phyloP scores from a whole-genome alignment of 2,888 invertebrate species.

The Eupsilia transversa region DNA sequence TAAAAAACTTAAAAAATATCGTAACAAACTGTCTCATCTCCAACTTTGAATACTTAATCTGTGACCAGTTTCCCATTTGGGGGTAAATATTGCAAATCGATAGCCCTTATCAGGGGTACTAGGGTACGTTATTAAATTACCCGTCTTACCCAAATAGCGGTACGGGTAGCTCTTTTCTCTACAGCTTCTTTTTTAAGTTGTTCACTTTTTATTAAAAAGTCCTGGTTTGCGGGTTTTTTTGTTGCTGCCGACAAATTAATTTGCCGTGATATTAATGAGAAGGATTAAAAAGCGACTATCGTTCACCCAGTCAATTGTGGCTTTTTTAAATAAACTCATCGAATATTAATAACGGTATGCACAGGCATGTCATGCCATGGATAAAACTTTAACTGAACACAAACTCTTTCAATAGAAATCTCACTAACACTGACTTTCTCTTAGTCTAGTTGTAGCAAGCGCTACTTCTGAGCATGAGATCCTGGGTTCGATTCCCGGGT shows the following conservation, averaged over 20 bases:
- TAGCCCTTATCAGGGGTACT: slow-evolving; percentile 78
- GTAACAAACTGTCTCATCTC: slow-evolving; percentile 29
- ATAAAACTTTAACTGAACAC: background rate
- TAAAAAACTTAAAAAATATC: background rate
- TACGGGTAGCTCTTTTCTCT: slow-evolving; percentile 64
- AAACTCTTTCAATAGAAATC: background rate
- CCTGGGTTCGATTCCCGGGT: too few relatives aligned
- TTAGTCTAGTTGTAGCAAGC: too few relatives aligned
- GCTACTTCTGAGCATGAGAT: too few relatives aligned
- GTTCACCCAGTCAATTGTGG: background rate
- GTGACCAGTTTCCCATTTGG: slow-evolving; percentile 64
- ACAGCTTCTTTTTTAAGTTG: slow-evolving; percentile 24
- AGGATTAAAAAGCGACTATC: slow-evolving; percentile 4
- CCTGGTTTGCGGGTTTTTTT: slow-evolving; percentile 11
- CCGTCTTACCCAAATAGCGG: slow-evolving; percentile 69
- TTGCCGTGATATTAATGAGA: background rate
- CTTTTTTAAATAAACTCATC: background rate
- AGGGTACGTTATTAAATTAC: slow-evolving; percentile 82
- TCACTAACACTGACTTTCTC: background rate
- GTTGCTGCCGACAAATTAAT: background rate
- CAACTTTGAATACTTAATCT: slow-evolving; percentile 61
- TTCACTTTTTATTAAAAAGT: slow-evolving; percentile 44
- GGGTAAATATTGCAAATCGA: slow-evolving; percentile 84
- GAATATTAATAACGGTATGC: background rate
- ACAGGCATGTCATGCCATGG: too few relatives aligned